phyloP scores from a whole-genome alignment of 2,797 vertebrate genomes.

The Eulemur coronatus region DNA sequence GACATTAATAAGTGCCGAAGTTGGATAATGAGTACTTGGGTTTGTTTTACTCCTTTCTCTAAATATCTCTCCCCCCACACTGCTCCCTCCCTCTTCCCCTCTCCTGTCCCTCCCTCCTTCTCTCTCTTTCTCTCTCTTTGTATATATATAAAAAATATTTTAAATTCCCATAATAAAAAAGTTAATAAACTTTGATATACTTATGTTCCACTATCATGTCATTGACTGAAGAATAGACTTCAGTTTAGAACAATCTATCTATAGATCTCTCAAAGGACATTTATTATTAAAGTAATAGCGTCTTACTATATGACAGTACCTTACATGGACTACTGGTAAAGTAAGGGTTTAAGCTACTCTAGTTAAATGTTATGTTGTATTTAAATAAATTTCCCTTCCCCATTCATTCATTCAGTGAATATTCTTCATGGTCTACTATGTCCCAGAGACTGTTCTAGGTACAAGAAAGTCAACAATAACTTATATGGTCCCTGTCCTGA shows the following conservation, averaged over 20 bases:
- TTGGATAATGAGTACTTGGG: not conserved
- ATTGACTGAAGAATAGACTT: not conserved
- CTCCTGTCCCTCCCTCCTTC: not conserved
- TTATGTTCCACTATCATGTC: not conserved
- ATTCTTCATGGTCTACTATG: not conserved
- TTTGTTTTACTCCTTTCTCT: not conserved
- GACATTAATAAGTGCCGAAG: not conserved
- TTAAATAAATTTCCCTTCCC: not conserved
- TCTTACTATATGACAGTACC: not conserved
- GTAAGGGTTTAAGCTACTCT: not conserved
- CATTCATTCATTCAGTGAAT: not conserved
- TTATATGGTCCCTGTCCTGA: not conserved
- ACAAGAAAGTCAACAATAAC: not conserved
- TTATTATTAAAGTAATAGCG: not conserved
- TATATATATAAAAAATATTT: not conserved
- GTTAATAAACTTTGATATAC: not conserved
- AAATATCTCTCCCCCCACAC: not conserved
- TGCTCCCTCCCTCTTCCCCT: not conserved
- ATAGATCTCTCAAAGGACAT: not conserved
- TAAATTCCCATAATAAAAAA: not conserved
- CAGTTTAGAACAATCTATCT: not conserved
- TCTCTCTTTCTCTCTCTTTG: not conserved
- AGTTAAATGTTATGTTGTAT: not conserved
- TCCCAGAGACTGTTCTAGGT: not conserved
- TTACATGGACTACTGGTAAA: not conserved